A percentile compares a stretch with the other conserved stretches of the same genome.
Conservation (phyloP, 2,113 vertebrate genomes). For the Arizona elegans region DNA sequence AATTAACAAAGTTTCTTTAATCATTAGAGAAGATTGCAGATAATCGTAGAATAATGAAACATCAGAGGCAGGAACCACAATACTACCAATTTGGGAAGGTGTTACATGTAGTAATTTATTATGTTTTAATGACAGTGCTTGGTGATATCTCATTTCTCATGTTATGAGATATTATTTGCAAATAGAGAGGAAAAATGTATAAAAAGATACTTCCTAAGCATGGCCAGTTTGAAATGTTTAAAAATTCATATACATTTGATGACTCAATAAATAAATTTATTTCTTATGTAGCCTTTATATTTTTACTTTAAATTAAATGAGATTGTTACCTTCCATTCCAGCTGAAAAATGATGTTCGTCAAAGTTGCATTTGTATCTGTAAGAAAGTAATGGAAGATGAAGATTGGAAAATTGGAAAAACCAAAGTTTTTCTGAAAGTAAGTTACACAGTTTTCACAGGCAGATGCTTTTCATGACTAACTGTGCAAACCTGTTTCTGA, state of each 20-base stretch:
- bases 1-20: not conserved
- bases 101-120: not conserved
- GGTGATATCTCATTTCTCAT: not conserved
- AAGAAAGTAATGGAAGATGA: conserved; percentile 70
- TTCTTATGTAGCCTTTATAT: conserved; percentile 22
- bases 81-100: not conserved
- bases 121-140: not conserved
- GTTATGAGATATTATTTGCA: not conserved
- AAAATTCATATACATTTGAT: not conserved
- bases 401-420: conserved; percentile 92
- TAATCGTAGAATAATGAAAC: not conserved
- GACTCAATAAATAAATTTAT: not conserved
- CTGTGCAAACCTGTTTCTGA: not conserved
- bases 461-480: not conserved
- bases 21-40: not conserved
- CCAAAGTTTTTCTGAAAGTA: conserved; percentile 96
- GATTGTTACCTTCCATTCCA: conserved; percentile 42
- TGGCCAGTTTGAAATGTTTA: conserved; percentile 22
- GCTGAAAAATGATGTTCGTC: conserved; percentile 69
- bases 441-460: conserved; percentile 41
- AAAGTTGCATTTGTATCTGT: conserved; percentile 78
- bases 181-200: not conserved
- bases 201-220: conserved; percentile 13
- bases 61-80: not conserved
- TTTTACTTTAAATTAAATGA: conserved; percentile 41